Base-by-base conservation (phyloP, 2,113 vertebrate genomes). In the Cyanoderma ruficeps region DNA sequence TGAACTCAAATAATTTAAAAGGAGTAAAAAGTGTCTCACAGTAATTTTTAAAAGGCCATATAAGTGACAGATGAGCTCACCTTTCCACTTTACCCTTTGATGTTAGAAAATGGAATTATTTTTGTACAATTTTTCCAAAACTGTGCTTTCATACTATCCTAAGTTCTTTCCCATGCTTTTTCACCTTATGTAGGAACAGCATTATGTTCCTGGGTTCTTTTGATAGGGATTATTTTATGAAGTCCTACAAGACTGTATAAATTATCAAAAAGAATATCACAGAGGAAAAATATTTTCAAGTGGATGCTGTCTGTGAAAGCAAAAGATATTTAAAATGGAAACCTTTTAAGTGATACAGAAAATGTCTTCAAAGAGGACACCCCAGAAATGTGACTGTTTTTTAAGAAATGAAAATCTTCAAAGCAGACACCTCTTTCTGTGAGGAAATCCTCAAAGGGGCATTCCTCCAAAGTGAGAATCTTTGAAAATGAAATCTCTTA, bases 401-500 rank as follows among this genome's bases (percentile, higher is more conserved):
- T 82, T 10, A 23, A 95, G 93, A 96, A 96, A 95, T 47, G 19
- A 94, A 96, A 92, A 94, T 96, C 94, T 97, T 97, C 97, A 97
- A 97, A 97, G 98, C 72, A 96, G 89, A 76, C 89, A 93, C 88
- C 92, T 95, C 83, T 72, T 93, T 72, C 93, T 93, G 80, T 94
- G 81, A 90, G 94, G 88, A 97, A 95, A 96, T 96, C 96, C 97
- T 97, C 97, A 98, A 97, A 98, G 87, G 83, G 87, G 76, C 68
- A 92, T 97, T 96, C 83, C 96, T 96, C 69, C 89, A 91, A 95
- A 96, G 93, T 79, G 64, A 97, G 89, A 85, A 92, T 87, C 96
- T 97, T 97, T 98, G 97, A 98, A 98, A 97, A 89, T 94, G 75
- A 96, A 94, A 97, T 97, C 90, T 94, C 78, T 97, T 96, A 97